Percentiles rank a stretch among this genome's conserved stretches.
These are phyloP conservation scores for Neogobius melanostomus DNA, from an alignment of 2,113 vertebrate genomes.

Conservation along the genomic window DNA sequence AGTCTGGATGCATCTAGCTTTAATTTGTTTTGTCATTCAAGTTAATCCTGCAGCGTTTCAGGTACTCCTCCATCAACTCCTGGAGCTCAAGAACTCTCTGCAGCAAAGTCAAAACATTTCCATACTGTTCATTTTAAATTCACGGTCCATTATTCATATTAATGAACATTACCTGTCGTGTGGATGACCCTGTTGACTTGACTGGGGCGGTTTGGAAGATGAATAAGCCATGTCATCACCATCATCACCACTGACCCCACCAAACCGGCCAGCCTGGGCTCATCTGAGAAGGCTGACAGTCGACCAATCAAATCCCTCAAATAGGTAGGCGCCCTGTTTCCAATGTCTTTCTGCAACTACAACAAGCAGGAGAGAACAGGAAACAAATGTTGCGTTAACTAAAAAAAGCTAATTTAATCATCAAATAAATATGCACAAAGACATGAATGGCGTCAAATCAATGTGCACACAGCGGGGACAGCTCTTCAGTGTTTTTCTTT, in stretches of 20 bases:
- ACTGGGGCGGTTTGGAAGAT: constrained; percentile 28
- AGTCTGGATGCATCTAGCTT: constrained; percentile 59
- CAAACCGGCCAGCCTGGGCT: constrained; percentile 63
- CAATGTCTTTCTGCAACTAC: constrained; percentile 59
- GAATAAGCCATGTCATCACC: constrained; percentile 67
- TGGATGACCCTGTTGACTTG: constrained; percentile 43
- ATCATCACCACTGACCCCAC: constrained; percentile 63
- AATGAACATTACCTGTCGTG: constrained; percentile 46
- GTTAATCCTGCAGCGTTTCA: constrained; percentile 70
- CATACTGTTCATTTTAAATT: neutral
- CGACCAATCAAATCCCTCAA: constrained; percentile 68
- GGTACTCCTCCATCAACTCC: constrained; percentile 72
- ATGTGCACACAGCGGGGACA: neutral
- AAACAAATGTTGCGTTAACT: neutral
- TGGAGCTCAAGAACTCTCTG: constrained; percentile 65
- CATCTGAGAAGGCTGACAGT: constrained; percentile 62
- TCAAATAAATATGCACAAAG: neutral
- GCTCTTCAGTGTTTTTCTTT: constrained; percentile 1
- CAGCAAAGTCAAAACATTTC: neutral
- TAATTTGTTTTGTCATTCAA: constrained; percentile 49
- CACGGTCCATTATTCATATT: neutral
- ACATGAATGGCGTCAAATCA: neutral
- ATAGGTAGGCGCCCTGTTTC: constrained; percentile 58
- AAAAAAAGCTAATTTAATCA: neutral
- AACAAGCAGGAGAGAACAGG: neutral